Conservation (phyloP, 1,140 invertebrate species). For the Himalopsyche phryganea region DNA sequence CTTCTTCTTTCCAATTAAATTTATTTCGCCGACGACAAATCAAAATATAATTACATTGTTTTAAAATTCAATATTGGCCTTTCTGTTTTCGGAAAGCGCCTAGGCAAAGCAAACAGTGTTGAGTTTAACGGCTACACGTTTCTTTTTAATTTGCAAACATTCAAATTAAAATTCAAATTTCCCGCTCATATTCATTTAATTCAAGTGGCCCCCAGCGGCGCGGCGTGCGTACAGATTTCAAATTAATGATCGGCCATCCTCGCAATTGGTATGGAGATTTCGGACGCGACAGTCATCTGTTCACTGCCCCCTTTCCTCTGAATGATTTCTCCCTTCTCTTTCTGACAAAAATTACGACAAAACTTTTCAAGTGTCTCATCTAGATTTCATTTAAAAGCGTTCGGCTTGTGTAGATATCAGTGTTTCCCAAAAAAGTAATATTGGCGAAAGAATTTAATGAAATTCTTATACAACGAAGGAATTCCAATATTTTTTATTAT, state of each 20-base stretch:
- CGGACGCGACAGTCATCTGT: too few species aligned
- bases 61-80: too few species aligned
- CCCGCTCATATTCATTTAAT: slow-evolving; percentile 5
- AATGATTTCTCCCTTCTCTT: not conserved
- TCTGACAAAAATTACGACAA: slow-evolving; percentile 18
- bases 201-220: not conserved
- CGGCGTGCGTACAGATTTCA: not conserved
- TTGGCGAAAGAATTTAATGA: too few species aligned
- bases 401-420: not conserved
- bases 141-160: slow-evolving; percentile 5
- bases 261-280: not conserved
- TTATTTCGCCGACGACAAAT: too few species aligned
- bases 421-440: too few species aligned
- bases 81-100: too few species aligned
- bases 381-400: slow-evolving; percentile 17
- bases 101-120: too few species aligned
- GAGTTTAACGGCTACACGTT: not conserved
- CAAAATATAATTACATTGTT: too few species aligned
- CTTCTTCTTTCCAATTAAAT: too few species aligned
- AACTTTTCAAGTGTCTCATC: slow-evolving; percentile 4
- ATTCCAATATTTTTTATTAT: too few species aligned
- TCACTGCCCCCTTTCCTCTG: not conserved
- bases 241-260: slow-evolving; percentile 2
- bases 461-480: too few species aligned
- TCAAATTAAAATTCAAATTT: slow-evolving; percentile 2